phyloP scores from a whole-genome alignment of 1,140 invertebrate genomes.

The Lasioglossum albipes region DNA sequence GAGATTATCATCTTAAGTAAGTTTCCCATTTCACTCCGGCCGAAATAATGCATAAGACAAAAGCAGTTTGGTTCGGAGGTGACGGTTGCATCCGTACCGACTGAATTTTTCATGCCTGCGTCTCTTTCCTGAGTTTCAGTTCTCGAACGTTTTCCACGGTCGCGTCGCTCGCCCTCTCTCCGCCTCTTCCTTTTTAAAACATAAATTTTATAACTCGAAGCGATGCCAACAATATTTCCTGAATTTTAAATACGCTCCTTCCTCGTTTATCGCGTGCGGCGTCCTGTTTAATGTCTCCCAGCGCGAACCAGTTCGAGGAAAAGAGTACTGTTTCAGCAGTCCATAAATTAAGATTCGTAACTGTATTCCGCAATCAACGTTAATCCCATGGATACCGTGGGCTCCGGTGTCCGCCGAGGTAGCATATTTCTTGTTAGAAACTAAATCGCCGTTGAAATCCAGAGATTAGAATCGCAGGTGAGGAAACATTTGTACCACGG shows the following conservation, averaged over 20 bases:
- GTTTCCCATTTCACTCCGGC: neutral
- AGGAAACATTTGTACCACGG: neutral
- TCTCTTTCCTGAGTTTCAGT: slow-evolving; percentile 28
- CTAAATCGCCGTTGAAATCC: slow-evolving; percentile 14
- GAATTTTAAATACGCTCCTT: too few relatives aligned
- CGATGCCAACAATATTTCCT: neutral
- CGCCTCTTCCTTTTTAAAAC: neutral
- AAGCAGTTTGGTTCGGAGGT: neutral
- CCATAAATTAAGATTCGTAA: too few relatives aligned
- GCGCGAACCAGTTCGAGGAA: too few relatives aligned
- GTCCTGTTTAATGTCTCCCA: too few relatives aligned
- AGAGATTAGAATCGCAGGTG: neutral
- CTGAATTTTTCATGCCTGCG: slow-evolving; percentile 14
- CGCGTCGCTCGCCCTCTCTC: neutral
- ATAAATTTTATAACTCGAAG: slow-evolving; percentile 2
- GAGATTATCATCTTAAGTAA: slow-evolving; percentile 31
- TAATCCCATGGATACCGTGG: too few relatives aligned
- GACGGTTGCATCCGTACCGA: neutral
- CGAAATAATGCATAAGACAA: slow-evolving; percentile 19
- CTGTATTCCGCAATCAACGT: too few relatives aligned
- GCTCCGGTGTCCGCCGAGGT: too few relatives aligned
- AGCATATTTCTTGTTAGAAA: neutral
- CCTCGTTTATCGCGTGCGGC: too few relatives aligned
- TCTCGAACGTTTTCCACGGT: neutral
- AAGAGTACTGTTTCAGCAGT: too few relatives aligned